Base-by-base conservation (phyloP, 2,888 invertebrate genomes). In the Danaus chrysippus region DNA sequence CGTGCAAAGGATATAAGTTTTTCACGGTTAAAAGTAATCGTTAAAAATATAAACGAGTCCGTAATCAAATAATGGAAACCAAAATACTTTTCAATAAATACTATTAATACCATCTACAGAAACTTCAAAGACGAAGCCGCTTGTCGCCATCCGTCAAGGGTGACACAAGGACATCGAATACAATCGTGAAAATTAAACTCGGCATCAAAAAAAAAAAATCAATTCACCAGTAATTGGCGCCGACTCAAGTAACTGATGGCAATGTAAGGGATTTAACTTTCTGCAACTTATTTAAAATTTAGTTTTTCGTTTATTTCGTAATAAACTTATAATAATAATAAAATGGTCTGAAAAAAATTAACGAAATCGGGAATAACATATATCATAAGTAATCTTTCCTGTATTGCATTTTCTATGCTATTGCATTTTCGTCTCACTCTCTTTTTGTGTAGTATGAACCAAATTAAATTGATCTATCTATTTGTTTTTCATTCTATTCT, bases 351-450 rank as follows among this genome's bases (percentile, higher is more conserved):
- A 42, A 59, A 44, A 53, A 15, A 17, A 59, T 23, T 43, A 13
- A 52, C 13, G 62, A 42, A 62, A 55, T 66, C 55, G 61, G 61
- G 61, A 65, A 62, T 59, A 63, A 56, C 49, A 68, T 68, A 62
- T 78, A 80, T 81, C 78, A 79, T 79, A 81, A 81, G 80, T 82
- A 79, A 83, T 82, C 81, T 78, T 83, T 76, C 85, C 84, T 79
- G 86, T 84, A n/a, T n/a, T n/a, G n/a, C n/a, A n/a, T n/a, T n/a
- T n/a, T n/a, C n/a, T n/a, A 77, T 79, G 74, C 71, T 77, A 68
- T 71, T 76, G 75, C 73, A 81, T 83, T 83, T 71, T 81, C 83
- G 68, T 76, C 76, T 79, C 79, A 81, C 84, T 82, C 78, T 80
- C 74, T 71, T 75, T 72, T 74, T 74, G 75, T 78, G 74, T 71